A percentile compares a stretch with the other conserved stretches of the same genome.
Conservation (phyloP, 1,140 invertebrate species). For the Atta colombica region DNA sequence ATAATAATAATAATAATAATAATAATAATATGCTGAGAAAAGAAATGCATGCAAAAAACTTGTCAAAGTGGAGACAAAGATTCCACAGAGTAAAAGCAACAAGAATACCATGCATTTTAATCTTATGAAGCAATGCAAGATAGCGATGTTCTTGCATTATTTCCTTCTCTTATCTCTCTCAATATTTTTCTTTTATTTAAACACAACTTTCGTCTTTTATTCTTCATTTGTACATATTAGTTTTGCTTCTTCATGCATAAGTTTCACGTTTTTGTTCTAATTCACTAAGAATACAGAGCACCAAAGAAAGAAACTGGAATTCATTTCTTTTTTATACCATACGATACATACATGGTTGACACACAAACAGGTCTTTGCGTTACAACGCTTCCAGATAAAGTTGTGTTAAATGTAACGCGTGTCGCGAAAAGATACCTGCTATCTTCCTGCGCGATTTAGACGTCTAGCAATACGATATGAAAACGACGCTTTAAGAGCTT, state of each 20-base stretch:
- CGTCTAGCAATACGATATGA: slow-evolving; percentile 18
- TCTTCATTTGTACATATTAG: neutral
- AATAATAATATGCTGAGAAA: neutral
- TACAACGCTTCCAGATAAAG: slow-evolving; percentile 18
- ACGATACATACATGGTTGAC: neutral
- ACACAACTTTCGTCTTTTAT: neutral
- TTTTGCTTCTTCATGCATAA: neutral
- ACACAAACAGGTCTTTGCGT: slow-evolving; percentile 1
- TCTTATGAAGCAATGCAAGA: slow-evolving; percentile 4
- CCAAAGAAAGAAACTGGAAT: neutral
- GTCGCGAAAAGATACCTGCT: slow-evolving; percentile 7
- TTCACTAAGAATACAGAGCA: neutral
- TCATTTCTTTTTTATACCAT: neutral
- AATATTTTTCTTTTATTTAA: slow-evolving; percentile 8
- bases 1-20: too few relatives aligned
- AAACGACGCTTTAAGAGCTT: slow-evolving; percentile 46
- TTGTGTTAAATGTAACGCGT: neutral
- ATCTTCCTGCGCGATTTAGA: slow-evolving; percentile 5
- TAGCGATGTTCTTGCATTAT: slow-evolving; percentile 13
- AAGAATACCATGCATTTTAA: slow-evolving; percentile 8
- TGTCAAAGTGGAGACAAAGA: neutral
- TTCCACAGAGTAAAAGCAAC: neutral
- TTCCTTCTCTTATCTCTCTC: neutral
- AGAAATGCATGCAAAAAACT: neutral
- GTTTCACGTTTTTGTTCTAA: neutral